Conservation (phyloP, 2,113 vertebrate genomes). For the Saguinus imperator region DNA sequence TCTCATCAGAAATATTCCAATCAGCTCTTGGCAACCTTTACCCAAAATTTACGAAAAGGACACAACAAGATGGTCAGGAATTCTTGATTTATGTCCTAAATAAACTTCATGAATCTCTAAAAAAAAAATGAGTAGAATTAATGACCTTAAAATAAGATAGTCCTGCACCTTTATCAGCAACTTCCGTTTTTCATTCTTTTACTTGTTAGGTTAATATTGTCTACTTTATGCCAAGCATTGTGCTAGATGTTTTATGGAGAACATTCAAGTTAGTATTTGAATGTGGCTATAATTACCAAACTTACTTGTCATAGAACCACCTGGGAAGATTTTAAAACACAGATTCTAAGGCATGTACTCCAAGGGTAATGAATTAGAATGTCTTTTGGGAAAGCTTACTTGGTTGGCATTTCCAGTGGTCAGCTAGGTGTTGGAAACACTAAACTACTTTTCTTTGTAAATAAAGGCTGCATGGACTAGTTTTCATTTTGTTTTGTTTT, state of each 20-base stretch:
- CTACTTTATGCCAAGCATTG: neutral
- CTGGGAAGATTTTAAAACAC: neutral
- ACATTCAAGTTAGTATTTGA: neutral
- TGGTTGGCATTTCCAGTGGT: neutral
- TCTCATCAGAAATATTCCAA: conserved; percentile 83
- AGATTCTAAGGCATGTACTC: neutral
- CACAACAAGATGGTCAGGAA: conserved; percentile 91
- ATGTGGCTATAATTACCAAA: neutral
- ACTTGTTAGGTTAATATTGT: neutral
- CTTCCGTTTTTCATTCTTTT: neutral
- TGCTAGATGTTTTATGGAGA: neutral
- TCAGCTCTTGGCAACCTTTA: conserved; percentile 82
- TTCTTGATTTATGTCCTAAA: conserved; percentile 90
- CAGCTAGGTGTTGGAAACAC: neutral
- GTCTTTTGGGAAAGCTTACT: neutral
- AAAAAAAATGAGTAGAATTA: conserved; percentile 81
- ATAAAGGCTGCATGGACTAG: neutral
- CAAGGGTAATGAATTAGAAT: neutral
- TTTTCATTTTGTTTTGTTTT: too few relatives aligned
- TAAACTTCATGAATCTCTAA: conserved; percentile 88
- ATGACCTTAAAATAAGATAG: neutral
- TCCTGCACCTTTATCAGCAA: neutral
- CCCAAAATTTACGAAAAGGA: conserved; percentile 84
- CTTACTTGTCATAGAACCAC: neutral
- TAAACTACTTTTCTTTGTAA: neutral